Percentiles rank a stretch among this genome's conserved stretches.
phyloP scores from a whole-genome alignment of 2,888 invertebrate genomes.

The Aphodius sticticus region DNA sequence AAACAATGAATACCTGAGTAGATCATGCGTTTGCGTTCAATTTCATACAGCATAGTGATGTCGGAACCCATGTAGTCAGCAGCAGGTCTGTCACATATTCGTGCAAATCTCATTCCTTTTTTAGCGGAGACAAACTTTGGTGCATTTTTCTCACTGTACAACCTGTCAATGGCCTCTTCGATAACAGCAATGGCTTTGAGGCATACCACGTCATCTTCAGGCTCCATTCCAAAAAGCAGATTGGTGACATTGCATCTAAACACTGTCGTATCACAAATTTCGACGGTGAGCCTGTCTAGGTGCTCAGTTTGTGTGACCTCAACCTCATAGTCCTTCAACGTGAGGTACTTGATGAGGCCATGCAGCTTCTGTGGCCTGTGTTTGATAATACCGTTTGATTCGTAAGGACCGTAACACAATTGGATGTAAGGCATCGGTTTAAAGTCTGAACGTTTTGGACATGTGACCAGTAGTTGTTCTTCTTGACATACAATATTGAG shows the following conservation, averaged over 20 bases:
- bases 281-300: conserved; percentile 50
- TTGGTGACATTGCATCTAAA: conserved; percentile 53
- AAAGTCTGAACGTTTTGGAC: neutral
- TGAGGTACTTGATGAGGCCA: conserved; percentile 44
- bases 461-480: neutral
- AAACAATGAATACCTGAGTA: too few relatives aligned
- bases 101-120: conserved; percentile 17
- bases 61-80: neutral
- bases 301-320: conserved; percentile 50
- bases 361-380: conserved; percentile 52
- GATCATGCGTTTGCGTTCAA: neutral
- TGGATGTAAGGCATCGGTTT: conserved; percentile 39
- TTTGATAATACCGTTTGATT: conserved; percentile 51
- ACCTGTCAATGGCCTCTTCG: conserved; percentile 49
- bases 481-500: neutral
- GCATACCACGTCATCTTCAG: conserved; percentile 51
- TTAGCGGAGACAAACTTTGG: conserved; percentile 35
- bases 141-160: conserved; percentile 42
- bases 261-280: conserved; percentile 50
- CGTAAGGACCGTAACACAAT: conserved; percentile 54
- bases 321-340: conserved; percentile 45
- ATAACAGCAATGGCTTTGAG: conserved; percentile 46
- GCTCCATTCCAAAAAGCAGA: conserved; percentile 52
- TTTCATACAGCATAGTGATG: neutral
- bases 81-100: neutral